These are phyloP conservation scores for Temnothorax ravouxi DNA, from an alignment of 2,888 invertebrate species.

Conservation along the genomic window DNA sequence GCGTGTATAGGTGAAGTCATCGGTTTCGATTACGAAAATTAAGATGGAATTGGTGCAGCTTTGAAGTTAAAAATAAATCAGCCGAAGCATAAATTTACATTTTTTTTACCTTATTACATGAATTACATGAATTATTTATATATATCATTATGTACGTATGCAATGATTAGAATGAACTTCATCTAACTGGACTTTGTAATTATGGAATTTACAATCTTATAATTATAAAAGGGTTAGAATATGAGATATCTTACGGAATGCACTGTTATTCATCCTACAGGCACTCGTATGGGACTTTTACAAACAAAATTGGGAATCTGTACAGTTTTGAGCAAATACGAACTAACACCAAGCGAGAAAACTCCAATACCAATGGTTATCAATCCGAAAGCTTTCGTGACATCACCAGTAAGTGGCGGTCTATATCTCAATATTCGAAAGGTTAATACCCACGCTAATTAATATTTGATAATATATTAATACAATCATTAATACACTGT, in stretches of 20 bases:
- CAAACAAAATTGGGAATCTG: conserved; percentile 79
- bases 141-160: neutral
- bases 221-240: neutral
- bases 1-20: conserved; percentile 80
- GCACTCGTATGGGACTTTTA: conserved; percentile 78
- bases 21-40: neutral
- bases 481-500: neutral
- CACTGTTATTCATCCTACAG: conserved; percentile 58
- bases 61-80: neutral
- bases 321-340: conserved; percentile 77
- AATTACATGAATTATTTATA: neutral
- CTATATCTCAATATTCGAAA: conserved; percentile 72
- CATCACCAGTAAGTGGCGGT: conserved; percentile 65
- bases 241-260: neutral
- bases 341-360: conserved; percentile 73
- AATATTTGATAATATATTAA: neutral
- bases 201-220: neutral
- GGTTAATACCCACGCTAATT: neutral
- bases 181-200: neutral
- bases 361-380: conserved; percentile 76
- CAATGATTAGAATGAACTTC: neutral
- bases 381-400: conserved; percentile 69
- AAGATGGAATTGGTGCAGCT: neutral
- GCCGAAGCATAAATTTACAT: neutral
- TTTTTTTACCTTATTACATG: neutral